Evolutionary conservation across 2,797 vertebrate genomes (phyloP).

Genomic region (Catostomus latipinnis): DNA sequence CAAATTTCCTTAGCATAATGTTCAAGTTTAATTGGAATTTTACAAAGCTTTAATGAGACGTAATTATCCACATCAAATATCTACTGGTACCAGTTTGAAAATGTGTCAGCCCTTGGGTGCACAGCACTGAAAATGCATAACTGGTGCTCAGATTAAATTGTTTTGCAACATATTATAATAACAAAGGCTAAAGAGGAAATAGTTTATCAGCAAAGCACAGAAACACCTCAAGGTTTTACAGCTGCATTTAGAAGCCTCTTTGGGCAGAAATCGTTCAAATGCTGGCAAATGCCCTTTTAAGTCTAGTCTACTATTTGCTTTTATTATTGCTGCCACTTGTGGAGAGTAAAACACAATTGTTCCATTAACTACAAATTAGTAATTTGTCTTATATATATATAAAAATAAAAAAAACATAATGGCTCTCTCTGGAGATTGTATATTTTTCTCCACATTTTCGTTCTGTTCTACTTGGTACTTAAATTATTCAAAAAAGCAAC

Average conservation of each 20-base stretch:
- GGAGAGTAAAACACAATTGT: neutral
- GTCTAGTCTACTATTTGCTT: constrained; percentile 6
- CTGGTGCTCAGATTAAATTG: constrained; percentile 69
- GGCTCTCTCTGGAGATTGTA: neutral
- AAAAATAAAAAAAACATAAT: constrained; percentile 5
- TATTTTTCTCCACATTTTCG: neutral
- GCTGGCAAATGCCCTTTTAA: constrained; percentile 55
- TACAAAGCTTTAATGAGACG: constrained; percentile 74
- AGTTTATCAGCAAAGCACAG: constrained; percentile 67
- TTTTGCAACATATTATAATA: constrained; percentile 69
- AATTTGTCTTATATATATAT: constrained; percentile 16
- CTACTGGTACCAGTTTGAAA: constrained; percentile 19
- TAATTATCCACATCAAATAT: constrained; percentile 80
- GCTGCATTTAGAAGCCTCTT: constrained; percentile 65
- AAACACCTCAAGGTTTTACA: constrained; percentile 70
- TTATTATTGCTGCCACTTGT: neutral
- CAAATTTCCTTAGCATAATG: constrained; percentile 46
- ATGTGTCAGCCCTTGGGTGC: constrained; percentile 57
- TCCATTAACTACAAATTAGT: constrained; percentile 8
- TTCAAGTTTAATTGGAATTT: constrained; percentile 70
- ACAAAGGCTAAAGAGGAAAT: constrained; percentile 66
- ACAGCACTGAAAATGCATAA: constrained; percentile 66
- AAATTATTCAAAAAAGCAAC: neutral
- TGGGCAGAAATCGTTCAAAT: constrained; percentile 63
- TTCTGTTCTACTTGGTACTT: neutral